phyloP scores from a whole-genome alignment of 2,797 vertebrate genomes.

The Rhodeus uyekii region DNA sequence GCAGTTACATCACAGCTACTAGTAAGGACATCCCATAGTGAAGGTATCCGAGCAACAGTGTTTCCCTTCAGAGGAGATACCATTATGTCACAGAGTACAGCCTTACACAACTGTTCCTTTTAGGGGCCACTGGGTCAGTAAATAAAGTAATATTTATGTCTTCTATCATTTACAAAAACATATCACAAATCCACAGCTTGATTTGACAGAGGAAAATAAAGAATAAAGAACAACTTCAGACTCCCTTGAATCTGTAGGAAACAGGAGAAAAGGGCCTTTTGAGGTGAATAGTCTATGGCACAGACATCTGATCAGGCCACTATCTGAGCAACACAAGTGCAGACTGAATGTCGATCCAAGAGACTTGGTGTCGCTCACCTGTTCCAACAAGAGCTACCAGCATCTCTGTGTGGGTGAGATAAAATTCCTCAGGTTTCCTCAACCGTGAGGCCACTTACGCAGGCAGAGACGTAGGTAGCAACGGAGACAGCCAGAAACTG shows the following conservation, averaged over 20 bases:
- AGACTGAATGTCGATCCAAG: conserved; percentile 53
- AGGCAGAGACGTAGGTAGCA: conserved; percentile 40
- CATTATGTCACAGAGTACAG: conserved; percentile 81
- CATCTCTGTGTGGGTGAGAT: conserved; percentile 65
- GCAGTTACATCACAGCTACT: conserved; percentile 72
- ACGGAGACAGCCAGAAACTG: conserved; percentile 15
- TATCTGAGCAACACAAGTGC: conserved; percentile 53
- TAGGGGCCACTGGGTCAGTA: conserved; percentile 76
- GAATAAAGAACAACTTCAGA: conserved; percentile 5
- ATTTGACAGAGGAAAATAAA: conserved; percentile 25
- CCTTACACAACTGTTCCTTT: conserved; percentile 83
- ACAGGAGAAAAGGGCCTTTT: conserved; percentile 60
- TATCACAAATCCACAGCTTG: conserved; percentile 11
- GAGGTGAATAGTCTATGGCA: conserved; percentile 59
- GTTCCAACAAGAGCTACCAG: conserved; percentile 63
- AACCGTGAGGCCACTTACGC: conserved; percentile 57
- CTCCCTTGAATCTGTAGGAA: conserved; percentile 46
- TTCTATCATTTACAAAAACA: conserved; percentile 61
- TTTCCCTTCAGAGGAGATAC: conserved; percentile 70
- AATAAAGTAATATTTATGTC: conserved; percentile 67
- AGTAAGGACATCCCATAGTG: conserved; percentile 18
- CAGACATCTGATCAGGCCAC: conserved; percentile 54
- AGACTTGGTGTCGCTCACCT: conserved; percentile 64
- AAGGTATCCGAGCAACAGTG: conserved; percentile 65
- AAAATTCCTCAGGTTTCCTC: conserved; percentile 74